Percentiles rank a stretch among this genome's conserved stretches.
These are phyloP conservation scores for Drosophila subsilvestris DNA, from an alignment of 2,888 invertebrate genomes.

Conservation along the genomic window DNA sequence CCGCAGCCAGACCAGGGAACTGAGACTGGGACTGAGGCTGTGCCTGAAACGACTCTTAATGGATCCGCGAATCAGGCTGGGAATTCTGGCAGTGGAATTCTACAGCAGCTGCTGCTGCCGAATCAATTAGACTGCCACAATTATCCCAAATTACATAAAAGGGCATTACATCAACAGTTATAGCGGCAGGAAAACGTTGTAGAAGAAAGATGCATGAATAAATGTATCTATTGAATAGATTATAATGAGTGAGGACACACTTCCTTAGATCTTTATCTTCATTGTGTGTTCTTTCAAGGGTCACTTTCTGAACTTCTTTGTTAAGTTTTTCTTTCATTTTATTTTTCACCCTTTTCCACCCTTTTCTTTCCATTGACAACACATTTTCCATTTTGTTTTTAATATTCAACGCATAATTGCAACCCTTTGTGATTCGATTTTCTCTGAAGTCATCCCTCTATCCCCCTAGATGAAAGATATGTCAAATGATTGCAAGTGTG, in stretches of 20 bases:
- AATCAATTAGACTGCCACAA: slow-evolving; percentile 60
- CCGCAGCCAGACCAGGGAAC: neutral
- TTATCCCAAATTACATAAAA: slow-evolving; percentile 40
- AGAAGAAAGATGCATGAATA: no score
- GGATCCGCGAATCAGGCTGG: slow-evolving; percentile 38
- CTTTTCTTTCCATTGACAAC: no score
- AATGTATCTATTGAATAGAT: no score
- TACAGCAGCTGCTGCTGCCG: slow-evolving; percentile 37
- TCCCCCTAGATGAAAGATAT: neutral
- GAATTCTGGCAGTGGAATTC: slow-evolving; percentile 22
- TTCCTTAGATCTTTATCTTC: no score
- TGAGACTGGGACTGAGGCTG: slow-evolving; percentile 22
- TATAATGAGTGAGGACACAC: neutral
- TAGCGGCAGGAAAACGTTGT: slow-evolving; percentile 1
- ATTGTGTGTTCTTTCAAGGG: no score
- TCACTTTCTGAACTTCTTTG: neutral
- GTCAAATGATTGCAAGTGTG: neutral
- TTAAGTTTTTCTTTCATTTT: neutral
- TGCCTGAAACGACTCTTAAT: slow-evolving; percentile 22
- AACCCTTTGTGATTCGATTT: neutral
- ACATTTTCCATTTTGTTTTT: neutral
- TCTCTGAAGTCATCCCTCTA: neutral
- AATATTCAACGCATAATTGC: neutral
- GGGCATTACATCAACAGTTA: slow-evolving; percentile 26
- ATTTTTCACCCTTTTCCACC: neutral